Percentiles rank a stretch among this genome's conserved stretches.
These are phyloP conservation scores for Dryobotodes eremita DNA, from an alignment of 2,888 invertebrate species.

Conservation along the genomic window DNA sequence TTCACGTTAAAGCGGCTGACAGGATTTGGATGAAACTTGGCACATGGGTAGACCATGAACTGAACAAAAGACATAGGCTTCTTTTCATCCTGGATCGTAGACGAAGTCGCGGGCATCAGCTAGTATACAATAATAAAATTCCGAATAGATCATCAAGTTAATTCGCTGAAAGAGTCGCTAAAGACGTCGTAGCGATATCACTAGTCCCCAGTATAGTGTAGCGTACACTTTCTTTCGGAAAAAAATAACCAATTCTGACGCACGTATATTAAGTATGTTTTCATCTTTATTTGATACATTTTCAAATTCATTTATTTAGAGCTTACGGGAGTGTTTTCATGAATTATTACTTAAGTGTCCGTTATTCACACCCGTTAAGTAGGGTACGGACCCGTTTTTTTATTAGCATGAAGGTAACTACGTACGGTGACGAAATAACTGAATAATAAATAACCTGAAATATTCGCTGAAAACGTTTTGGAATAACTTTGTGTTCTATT, in stretches of 20 bases:
- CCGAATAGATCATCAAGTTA: too few relatives aligned
- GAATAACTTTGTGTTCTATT: conserved; percentile 21
- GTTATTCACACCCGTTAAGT: conserved; percentile 54
- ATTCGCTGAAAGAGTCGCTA: too few relatives aligned
- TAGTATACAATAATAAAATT: too few relatives aligned
- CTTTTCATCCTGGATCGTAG: too few relatives aligned
- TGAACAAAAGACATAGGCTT: too few relatives aligned
- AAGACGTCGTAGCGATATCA: too few relatives aligned
- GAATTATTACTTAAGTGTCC: conserved; percentile 54
- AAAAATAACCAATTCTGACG: conserved; percentile 2
- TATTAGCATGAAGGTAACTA: conserved; percentile 53
- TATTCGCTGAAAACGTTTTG: conserved; percentile 24
- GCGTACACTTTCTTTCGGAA: background rate
- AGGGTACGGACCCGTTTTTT: conserved; percentile 35
- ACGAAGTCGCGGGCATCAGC: too few relatives aligned
- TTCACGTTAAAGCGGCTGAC: too few relatives aligned
- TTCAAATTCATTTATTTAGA: conserved; percentile 62
- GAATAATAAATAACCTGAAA: conserved; percentile 16
- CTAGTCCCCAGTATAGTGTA: background rate
- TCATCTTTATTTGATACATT: conserved; percentile 34
- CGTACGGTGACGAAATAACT: conserved; percentile 20
- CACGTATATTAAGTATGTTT: conserved; percentile 51
- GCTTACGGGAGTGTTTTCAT: conserved; percentile 51
- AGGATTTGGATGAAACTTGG: too few relatives aligned
- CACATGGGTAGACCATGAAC: too few relatives aligned